Base-by-base conservation (phyloP, 35 echinoderm and acorn worm genomes). In the Heliocidaris tuberculata region DNA sequence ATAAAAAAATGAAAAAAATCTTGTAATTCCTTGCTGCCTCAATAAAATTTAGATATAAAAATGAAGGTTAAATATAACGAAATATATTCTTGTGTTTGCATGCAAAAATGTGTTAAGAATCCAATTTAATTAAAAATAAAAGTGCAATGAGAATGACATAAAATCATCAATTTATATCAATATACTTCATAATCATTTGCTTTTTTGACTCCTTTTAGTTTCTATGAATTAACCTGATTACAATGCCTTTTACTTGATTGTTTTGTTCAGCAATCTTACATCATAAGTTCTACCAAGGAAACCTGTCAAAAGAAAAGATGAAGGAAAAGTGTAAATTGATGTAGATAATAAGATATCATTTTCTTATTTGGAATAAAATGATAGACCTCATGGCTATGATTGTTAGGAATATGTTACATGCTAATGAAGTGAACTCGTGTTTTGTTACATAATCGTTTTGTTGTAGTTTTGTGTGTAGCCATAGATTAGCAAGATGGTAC, bases 151-250 rank as follows among this genome's bases (percentile, higher is more conserved):
- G 0, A 78, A 78, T 78, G 65, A n/a, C 65, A 78, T 89, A 89
- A 89, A 89, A 89, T 89, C 87, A 89, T 89, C 87, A 89, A 89
- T 89, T 89, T 89, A 48, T 47, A 89, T 48, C 87, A 27, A 78
- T 78, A 78, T 78, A 78, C 7, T n/a, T 78, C 27, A 78, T 29
- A 78, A 78, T 78, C 5, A n/a, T 78, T 78, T 78, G 2, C 65
- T 78, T 78, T 78, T 24, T 78, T 78, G 3, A 42, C 52, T 56
- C 27, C 65, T 27, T 27, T 19, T 27, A 17, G 65, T 27, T 78
- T 19, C 27, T 8, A n/a, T 78, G 17, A n/a, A 60, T 19, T 12
- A 60, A 78, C 0, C 27, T 4, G 21, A 27, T 78, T 27, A 52
- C 50, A 8, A 52, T 0, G 50, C 12, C n/a, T 24, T 27, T 78